A percentile compares a stretch with the other conserved stretches of the same genome.
phyloP scores from a whole-genome alignment of 2,888 invertebrate species.

The Spodoptera littoralis region DNA sequence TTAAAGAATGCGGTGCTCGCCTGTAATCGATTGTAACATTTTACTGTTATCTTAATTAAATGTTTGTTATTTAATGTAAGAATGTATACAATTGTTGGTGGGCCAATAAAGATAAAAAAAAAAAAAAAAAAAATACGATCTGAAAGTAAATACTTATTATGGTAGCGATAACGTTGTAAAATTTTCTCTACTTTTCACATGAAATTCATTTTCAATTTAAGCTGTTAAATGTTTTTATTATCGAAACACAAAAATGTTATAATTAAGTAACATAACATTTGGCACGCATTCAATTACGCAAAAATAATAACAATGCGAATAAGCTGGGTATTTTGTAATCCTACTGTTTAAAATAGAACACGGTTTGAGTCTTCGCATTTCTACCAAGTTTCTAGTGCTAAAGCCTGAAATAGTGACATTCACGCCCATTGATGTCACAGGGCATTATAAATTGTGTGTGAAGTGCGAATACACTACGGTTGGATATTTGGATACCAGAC shows the following conservation, averaged over 20 bases:
- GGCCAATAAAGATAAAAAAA: too few relatives aligned
- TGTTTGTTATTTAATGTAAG: too few relatives aligned
- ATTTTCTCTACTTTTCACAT: too few relatives aligned
- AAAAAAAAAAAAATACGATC: too few relatives aligned
- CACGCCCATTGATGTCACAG: slow-evolving; percentile 53
- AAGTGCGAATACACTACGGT: slow-evolving; percentile 53
- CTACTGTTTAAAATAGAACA: slow-evolving; percentile 24
- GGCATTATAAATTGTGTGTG: slow-evolving; percentile 58
- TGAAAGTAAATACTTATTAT: too few relatives aligned
- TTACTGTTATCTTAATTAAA: too few relatives aligned
- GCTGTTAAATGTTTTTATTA: neutral
- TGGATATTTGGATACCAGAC: slow-evolving; percentile 33
- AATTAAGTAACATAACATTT: slow-evolving; percentile 26
- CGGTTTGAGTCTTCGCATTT: slow-evolving; percentile 30
- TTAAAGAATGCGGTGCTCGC: too few relatives aligned
- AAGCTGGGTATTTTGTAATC: slow-evolving; percentile 23
- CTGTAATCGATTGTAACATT: too few relatives aligned
- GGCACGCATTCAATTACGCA: slow-evolving; percentile 14
- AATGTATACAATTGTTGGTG: too few relatives aligned
- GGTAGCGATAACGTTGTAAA: too few relatives aligned
- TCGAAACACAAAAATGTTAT: slow-evolving; percentile 5
- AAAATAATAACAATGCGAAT: slow-evolving; percentile 23
- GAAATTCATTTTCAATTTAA: neutral
- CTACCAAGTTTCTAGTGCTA: slow-evolving; percentile 34
- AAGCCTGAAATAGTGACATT: slow-evolving; percentile 46